Conservation (phyloP, 2,888 invertebrate genomes). For the Toxonevra muliebris region DNA sequence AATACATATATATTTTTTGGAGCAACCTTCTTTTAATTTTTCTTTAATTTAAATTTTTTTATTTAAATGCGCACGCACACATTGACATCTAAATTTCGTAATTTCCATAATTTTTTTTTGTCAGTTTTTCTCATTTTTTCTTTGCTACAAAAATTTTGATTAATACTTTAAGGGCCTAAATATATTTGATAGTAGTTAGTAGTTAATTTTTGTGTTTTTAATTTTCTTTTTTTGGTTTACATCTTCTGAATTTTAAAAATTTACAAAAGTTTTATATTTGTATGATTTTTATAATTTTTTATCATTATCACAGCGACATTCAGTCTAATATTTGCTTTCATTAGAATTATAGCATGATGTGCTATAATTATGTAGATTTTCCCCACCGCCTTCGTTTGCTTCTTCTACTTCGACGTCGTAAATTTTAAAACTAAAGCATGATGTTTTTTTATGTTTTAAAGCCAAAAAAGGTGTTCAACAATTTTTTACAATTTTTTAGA, state of each 20-base stretch:
- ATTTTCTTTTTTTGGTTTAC: slow-evolving; percentile 21
- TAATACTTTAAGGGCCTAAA: slow-evolving; percentile 53
- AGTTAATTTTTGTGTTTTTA: slow-evolving; percentile 18
- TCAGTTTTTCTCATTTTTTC: background rate
- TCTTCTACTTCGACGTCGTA: slow-evolving; percentile 44
- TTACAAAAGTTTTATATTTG: slow-evolving; percentile 60
- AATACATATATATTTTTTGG: slow-evolving; percentile 14
- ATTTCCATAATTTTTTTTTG: background rate
- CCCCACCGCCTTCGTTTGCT: slow-evolving; percentile 23
- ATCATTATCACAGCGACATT: slow-evolving; percentile 63
- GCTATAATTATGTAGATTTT: slow-evolving; percentile 46
- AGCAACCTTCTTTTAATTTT: slow-evolving; percentile 22
- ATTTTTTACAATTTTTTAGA: slow-evolving; percentile 37
- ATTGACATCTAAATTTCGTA: slow-evolving; percentile 12
- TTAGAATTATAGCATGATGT: slow-evolving; percentile 60
- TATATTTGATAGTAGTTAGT: slow-evolving; percentile 49
- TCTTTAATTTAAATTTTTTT: too few species aligned
- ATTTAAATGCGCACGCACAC: slow-evolving; percentile 16
- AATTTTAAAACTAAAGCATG: slow-evolving; percentile 47
- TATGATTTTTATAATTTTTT: slow-evolving; percentile 36
- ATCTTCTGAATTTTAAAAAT: slow-evolving; percentile 37
- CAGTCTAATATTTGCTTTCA: slow-evolving; percentile 63
- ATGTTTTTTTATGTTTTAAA: slow-evolving; percentile 47
- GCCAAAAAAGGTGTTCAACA: slow-evolving; percentile 48
- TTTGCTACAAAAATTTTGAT: slow-evolving; percentile 47